These are phyloP conservation scores for Chymomyza costata DNA, from an alignment of 1,140 invertebrate species.

Conservation along the genomic window DNA sequence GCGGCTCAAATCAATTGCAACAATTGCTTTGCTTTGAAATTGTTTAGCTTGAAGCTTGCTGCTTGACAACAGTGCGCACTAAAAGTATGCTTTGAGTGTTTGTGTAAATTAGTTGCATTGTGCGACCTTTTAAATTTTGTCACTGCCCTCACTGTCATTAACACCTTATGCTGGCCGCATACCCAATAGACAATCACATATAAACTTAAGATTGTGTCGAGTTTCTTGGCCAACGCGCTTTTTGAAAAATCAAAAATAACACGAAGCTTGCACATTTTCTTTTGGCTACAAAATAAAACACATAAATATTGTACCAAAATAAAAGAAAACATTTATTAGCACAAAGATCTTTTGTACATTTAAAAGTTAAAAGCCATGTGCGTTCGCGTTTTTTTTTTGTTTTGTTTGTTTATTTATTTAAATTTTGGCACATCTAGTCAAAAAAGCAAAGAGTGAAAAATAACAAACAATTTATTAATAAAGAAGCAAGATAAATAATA, in stretches of 20 bases:
- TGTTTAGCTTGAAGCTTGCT: constrained; percentile 14
- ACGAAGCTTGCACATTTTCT: constrained; percentile 43
- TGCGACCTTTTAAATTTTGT: constrained; percentile 25
- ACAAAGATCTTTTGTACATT: neutral
- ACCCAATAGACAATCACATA: constrained; percentile 3
- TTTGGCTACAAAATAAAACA: neutral
- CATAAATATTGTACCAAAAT: constrained; percentile 1
- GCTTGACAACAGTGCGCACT: no score
- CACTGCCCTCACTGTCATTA: constrained; percentile 29
- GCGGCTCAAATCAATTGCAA: neutral
- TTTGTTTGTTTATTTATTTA: no score
- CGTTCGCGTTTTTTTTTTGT: no score
- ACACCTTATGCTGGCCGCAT: constrained; percentile 14
- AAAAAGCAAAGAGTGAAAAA: no score
- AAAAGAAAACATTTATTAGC: constrained; percentile 17
- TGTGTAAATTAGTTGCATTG: neutral
- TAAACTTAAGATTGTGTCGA: no score
- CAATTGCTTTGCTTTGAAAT: neutral
- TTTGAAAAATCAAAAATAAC: constrained; percentile 39
- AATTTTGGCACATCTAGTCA: no score
- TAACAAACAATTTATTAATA: no score
- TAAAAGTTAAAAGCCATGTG: no score
- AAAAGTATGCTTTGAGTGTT: constrained; percentile 1
- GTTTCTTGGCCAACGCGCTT: constrained; percentile 13
- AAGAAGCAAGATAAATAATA: no score